Conservation (phyloP, 1,140 invertebrate species). For the Zaprionus nigranus region DNA sequence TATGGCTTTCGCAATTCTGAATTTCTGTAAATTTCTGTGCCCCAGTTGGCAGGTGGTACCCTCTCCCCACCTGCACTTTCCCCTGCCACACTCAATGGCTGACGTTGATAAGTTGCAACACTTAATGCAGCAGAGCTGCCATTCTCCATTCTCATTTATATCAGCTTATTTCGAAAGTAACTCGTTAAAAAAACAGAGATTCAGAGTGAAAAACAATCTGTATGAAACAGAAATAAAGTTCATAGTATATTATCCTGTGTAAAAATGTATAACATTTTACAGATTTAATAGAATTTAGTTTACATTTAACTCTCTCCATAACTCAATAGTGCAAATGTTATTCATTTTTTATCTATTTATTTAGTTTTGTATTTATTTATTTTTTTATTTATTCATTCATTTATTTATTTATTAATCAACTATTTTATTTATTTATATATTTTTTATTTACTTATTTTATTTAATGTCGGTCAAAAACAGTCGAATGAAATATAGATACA, state of each 20-base stretch:
- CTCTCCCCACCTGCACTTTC: not conserved
- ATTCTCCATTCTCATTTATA: not conserved
- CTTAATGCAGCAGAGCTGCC: not conserved
- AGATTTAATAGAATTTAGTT: no score
- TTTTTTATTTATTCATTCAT: not conserved
- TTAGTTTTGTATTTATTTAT: not conserved
- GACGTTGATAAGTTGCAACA: constrained; percentile 7
- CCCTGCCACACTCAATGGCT: not conserved
- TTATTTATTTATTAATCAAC: not conserved
- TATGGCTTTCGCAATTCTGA: constrained; percentile 12
- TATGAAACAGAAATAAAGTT: no score
- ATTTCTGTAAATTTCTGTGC: constrained; percentile 10
- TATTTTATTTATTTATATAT: not conserved
- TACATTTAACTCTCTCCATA: no score
- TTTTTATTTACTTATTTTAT: not conserved
- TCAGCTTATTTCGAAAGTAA: not conserved
- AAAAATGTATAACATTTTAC: no score
- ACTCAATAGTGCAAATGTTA: no score
- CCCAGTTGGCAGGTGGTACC: not conserved
- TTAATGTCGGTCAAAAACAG: no score
- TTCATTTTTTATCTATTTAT: no score
- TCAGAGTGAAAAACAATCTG: no score
- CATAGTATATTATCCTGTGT: no score
- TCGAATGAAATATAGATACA: no score
- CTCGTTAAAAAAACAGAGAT: no score